Evolutionary conservation across 2,888 invertebrate species (phyloP).

Genomic region (Gari tellinella): DNA sequence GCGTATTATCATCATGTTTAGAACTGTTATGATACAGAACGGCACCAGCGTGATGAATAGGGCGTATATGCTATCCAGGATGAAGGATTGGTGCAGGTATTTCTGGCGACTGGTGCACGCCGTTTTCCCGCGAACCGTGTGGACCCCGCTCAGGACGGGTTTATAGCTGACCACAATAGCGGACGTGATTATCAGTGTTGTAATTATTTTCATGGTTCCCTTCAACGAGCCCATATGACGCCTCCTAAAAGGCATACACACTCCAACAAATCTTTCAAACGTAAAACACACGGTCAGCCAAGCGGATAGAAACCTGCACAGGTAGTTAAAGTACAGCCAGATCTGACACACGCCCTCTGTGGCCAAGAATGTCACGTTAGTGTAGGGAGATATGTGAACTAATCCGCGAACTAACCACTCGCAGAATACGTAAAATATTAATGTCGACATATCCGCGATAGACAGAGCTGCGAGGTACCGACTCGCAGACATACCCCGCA

Average conservation of each 20-base stretch:
- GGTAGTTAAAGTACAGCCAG: slow-evolving; percentile 88
- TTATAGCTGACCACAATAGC: slow-evolving; percentile 74
- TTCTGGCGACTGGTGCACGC: slow-evolving; percentile 66
- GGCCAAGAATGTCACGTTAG: slow-evolving; percentile 60
- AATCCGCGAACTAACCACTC: slow-evolving; percentile 81
- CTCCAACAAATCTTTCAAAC: slow-evolving; percentile 80
- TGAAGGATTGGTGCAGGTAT: slow-evolving; percentile 62
- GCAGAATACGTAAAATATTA: slow-evolving; percentile 86
- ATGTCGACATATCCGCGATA: slow-evolving; percentile 90
- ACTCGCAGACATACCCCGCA: slow-evolving; percentile 89
- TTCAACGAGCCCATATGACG: slow-evolving; percentile 70
- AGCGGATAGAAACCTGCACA: slow-evolving; percentile 79
- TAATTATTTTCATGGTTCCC: slow-evolving; percentile 68
- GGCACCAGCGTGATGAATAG: slow-evolving; percentile 74
- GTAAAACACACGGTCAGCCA: slow-evolving; percentile 82
- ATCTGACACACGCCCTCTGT: slow-evolving; percentile 86
- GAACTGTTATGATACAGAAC: slow-evolving; percentile 72
- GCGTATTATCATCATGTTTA: slow-evolving; percentile 74
- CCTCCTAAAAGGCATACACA: slow-evolving; percentile 79
- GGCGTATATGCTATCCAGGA: slow-evolving; percentile 76
- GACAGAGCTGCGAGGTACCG: slow-evolving; percentile 92
- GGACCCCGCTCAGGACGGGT: slow-evolving; percentile 74
- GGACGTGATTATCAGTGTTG: slow-evolving; percentile 62
- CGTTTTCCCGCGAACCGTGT: slow-evolving; percentile 40
- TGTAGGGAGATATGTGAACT: slow-evolving; percentile 44